Evolutionary conservation across 2,888 invertebrate genomes (phyloP), one percentile per base, ranked within the genome.

Genomic region (Panzeria rudis): DNA sequence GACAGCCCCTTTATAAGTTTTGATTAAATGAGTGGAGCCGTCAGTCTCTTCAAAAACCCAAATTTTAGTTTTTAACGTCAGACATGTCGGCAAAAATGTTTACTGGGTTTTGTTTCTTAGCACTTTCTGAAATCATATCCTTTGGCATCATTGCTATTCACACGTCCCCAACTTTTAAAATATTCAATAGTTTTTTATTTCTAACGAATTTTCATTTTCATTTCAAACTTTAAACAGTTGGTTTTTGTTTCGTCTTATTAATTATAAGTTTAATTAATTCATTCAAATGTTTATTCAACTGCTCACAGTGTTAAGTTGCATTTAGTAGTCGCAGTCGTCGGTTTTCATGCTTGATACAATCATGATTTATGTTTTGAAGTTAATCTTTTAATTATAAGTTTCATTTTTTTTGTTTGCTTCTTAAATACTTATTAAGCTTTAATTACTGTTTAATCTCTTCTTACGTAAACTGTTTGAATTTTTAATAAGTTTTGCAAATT

Each of bases 331-430:
- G 17, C 5, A n/a, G 17, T 29, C 5, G 29, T 29, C 13, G 9
- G 38, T 11, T 23, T 59, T 77, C 71, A 71, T 77, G 76, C 38
- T 38, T 64, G 13, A 35, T 25, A 17, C 20, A 76, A 76, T 71
- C 71, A 77, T 71, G 62, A 71, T 72, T 71, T 83, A 83, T 77
- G 71, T 66, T 71, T 66, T 59, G 5, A 47, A 64, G 71, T 64
- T 71, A 71, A 76, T 76, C 47, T 76, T 75, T 35, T 56, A 47
- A 64, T 81, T 68, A 69, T 47, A 25, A 52, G 32, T 20, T 35
- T 32, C 11, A 9, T 17, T 62, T 56, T 23, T 54, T 5, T 13
- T 71, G 20, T 15, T 32, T 11, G 29, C 38, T 61, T 2, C 41
- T 68, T 47, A 41, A 59, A 47, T 29, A n/a, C 20, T 47, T n/a